Conservation (phyloP, 2,113 vertebrate species). For the Saccopteryx bilineata region DNA sequence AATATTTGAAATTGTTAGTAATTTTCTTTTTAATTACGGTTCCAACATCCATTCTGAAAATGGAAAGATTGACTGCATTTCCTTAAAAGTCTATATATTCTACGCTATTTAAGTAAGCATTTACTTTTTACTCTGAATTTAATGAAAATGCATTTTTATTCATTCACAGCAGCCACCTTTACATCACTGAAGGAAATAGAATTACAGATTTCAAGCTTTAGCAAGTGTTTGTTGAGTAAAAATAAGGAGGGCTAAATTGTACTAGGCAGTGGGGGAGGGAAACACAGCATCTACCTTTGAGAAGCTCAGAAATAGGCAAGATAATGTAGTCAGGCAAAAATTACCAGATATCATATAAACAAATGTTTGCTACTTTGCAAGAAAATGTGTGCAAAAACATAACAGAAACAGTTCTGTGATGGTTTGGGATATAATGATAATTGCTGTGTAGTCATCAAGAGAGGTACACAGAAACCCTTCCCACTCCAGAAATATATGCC, state of each 20-base stretch:
- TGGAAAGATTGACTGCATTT: constrained; percentile 55
- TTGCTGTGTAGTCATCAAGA: neutral
- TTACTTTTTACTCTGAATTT: constrained; percentile 66
- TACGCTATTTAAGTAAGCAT: constrained; percentile 73
- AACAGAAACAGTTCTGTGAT: neutral
- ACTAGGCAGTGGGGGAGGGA: neutral
- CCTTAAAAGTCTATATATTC: constrained; percentile 44
- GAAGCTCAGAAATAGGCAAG: constrained; percentile 39
- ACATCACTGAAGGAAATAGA: constrained; percentile 35
- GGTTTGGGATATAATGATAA: neutral
- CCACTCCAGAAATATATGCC: constrained; percentile 8
- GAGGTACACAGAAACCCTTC: neutral
- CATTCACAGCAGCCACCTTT: constrained; percentile 25
- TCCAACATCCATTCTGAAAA: constrained; percentile 66
- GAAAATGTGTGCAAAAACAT: constrained; percentile 28
- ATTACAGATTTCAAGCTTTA: constrained; percentile 55
- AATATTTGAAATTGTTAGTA: constrained; percentile 54
- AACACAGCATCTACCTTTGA: constrained; percentile 3
- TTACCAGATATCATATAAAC: constrained; percentile 37
- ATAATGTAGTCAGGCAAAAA: constrained; percentile 39
- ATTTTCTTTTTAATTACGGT: constrained; percentile 75
- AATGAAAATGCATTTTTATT: constrained; percentile 52
- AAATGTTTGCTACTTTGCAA: constrained; percentile 43
- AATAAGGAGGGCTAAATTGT: constrained; percentile 24
- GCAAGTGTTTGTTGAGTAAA: constrained; percentile 59